These are phyloP conservation scores for Rana temporaria DNA, from an alignment of 2,113 vertebrate genomes.

Conservation along the genomic window DNA sequence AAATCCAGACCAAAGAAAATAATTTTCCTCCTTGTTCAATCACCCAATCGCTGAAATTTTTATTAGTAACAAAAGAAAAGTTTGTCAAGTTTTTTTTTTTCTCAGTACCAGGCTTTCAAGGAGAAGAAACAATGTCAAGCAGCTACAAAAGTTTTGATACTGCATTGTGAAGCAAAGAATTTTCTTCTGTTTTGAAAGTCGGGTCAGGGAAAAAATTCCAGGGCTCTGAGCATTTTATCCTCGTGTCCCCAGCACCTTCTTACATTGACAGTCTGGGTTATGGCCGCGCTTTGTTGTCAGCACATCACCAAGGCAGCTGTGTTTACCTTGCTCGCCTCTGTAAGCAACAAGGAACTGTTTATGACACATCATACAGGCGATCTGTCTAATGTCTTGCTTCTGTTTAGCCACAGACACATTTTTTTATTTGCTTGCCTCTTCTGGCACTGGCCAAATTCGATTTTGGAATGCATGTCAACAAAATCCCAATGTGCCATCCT, in stretches of 20 bases:
- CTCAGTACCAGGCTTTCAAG: not conserved
- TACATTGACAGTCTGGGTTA: not conserved
- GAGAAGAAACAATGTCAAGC: not conserved
- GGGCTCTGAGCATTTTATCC: not conserved
- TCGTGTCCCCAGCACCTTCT: not conserved
- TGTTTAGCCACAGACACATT: not conserved
- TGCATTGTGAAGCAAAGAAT: conserved; percentile 5
- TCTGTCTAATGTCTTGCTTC: conserved; percentile 3
- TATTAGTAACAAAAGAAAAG: too few relatives aligned
- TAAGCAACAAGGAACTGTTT: conserved; percentile 18
- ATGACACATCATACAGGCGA: conserved; percentile 10
- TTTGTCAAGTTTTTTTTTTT: too few relatives aligned
- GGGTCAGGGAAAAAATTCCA: not conserved
- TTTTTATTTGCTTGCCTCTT: not conserved
- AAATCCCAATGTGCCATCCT: not conserved
- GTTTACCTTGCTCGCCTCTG: conserved; percentile 19
- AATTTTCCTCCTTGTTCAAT: too few relatives aligned
- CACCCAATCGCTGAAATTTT: too few relatives aligned
- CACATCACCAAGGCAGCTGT: conserved; percentile 21
- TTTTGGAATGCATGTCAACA: not conserved
- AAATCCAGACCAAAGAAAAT: too few relatives aligned
- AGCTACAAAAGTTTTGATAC: not conserved
- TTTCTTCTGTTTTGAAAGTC: not conserved
- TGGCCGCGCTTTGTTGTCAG: conserved; percentile 15
- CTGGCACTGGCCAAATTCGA: conserved; percentile 13